phyloP scores from a whole-genome alignment of 2,797 vertebrate species.

The Chaenodraco wilsoni region DNA sequence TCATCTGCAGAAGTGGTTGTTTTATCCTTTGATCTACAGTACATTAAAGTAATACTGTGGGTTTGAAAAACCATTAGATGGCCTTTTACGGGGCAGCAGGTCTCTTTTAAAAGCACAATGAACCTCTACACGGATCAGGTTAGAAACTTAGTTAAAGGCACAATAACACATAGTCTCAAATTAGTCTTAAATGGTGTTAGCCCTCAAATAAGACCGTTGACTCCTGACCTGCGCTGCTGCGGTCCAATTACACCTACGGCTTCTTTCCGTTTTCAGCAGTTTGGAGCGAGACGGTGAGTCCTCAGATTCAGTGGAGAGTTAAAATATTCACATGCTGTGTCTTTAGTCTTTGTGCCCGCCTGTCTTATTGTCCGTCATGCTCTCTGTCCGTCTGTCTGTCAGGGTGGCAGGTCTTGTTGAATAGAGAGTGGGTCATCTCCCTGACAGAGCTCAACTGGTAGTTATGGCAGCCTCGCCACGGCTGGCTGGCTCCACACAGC shows the following conservation, averaged over 20 bases:
- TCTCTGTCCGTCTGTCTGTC: conserved; percentile 63
- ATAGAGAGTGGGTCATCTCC: conserved; percentile 77
- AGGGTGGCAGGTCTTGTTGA: conserved; percentile 74
- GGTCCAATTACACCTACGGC: conserved; percentile 76
- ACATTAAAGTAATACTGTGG: conserved; percentile 79
- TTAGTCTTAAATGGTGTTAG: conserved; percentile 82
- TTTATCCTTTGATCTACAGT: conserved; percentile 78
- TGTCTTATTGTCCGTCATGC: conserved; percentile 56
- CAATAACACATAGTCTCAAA: conserved; percentile 79
- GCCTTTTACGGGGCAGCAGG: conserved; percentile 75
- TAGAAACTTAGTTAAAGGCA: conserved; percentile 80
- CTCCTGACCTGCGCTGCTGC: conserved; percentile 65
- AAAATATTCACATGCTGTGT: conserved; percentile 69
- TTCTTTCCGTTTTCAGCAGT: conserved; percentile 57
- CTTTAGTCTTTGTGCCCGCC: conserved; percentile 61
- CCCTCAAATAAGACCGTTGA: conserved; percentile 79
- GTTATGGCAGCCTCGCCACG: conserved; percentile 80
- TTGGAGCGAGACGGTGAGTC: conserved; percentile 43
- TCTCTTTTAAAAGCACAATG: conserved; percentile 79
- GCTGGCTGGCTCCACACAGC: conserved; percentile 77
- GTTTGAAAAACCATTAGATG: conserved; percentile 80
- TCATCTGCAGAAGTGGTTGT: conserved; percentile 65
- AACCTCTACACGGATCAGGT: conserved; percentile 77
- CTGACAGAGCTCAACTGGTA: conserved; percentile 83
- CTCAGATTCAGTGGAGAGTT: conserved; percentile 39